Evolutionary conservation across 2,113 vertebrate genomes (phyloP), one percentile per base, ranked within the genome.

Genomic region (Rhinichthys klamathensis): DNA sequence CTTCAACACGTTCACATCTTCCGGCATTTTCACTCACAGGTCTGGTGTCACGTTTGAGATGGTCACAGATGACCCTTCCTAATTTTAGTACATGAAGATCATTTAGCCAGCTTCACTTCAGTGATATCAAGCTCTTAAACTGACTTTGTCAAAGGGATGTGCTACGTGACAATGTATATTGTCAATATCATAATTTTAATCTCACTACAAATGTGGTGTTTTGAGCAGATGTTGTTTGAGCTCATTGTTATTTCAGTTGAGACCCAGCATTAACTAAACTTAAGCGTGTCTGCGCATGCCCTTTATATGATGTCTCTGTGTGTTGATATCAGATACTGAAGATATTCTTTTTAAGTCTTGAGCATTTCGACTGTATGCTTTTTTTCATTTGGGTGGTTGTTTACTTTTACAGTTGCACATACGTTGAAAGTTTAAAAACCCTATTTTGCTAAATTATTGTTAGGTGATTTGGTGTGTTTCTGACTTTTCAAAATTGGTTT

Each of bases 1-100:
- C 82, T 78, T 84, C 78, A 80, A 90, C 87, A 90, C 65, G 75
- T 90, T 76, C 88, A 85, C 81, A 88, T 89, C 83, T 69, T 75
- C 46, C 49, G 86, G 88, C 86, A 80, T 85, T 79, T 86, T 80
- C 69, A 56, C 18, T 58, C 46, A 76, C 61, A 49, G 49, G 70
- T 78, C 49, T 18, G 35, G 78, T 82, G 76, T 78, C 72, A 83
- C 3, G 54, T 73, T 81, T 82, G 38, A 44, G 32, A 32, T 44
- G 41, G 12, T 65, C 70, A 49, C 32, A 77, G 38, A 80, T 85
- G 67, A 85, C 76, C 72, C 73, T 79, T 32, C 11, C 56, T 46
- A 51, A 61, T 67, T 60, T 80, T 13, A 60, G 67, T n/a, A 46
- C 1, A 67, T 67, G 5, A 9, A 63, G 27, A 35, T 46, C 4